Conservation (phyloP, 2,888 invertebrate genomes). For the Lasioglossum marginatum region DNA sequence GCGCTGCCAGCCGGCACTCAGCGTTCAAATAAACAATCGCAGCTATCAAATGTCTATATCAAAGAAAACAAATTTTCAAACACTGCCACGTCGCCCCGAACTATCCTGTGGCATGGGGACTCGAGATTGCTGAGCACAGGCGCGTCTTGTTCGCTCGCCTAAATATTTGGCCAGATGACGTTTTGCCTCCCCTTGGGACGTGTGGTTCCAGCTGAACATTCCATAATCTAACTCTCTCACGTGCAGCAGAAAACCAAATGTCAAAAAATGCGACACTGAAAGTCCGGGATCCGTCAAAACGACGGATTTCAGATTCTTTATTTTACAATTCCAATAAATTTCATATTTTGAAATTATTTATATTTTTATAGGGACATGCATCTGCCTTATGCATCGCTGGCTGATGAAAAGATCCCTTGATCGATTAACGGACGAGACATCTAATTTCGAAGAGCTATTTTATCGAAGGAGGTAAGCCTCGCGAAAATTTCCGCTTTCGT, state of each 20-base stretch:
- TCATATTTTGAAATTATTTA: neutral
- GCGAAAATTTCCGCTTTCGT: neutral
- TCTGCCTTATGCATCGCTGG: neutral
- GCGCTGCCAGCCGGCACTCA: conserved; percentile 10
- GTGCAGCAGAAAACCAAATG: neutral
- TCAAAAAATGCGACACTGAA: neutral
- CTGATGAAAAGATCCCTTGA: neutral
- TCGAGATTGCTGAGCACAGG: conserved; percentile 55
- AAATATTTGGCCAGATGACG: conserved; percentile 79
- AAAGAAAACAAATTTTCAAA: conserved; percentile 44
- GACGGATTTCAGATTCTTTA: too few species aligned
- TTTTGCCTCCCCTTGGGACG: conserved; percentile 47
- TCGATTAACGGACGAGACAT: neutral
- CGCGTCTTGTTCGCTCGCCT: conserved; percentile 69
- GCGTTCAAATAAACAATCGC: conserved; percentile 45
- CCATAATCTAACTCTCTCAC: neutral
- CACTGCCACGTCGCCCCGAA: neutral
- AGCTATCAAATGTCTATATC: conserved; percentile 29
- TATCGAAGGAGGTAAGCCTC: neutral
- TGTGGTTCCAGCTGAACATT: neutral
- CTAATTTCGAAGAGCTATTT: neutral
- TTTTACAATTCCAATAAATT: too few species aligned
- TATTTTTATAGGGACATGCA: neutral
- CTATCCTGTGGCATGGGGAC: neutral
- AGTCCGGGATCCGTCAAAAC: too few species aligned